Percentiles rank a stretch among this genome's conserved stretches.
Evolutionary conservation across 2,113 vertebrate species (phyloP).

Genomic region (Eretmochelys imbricata): DNA sequence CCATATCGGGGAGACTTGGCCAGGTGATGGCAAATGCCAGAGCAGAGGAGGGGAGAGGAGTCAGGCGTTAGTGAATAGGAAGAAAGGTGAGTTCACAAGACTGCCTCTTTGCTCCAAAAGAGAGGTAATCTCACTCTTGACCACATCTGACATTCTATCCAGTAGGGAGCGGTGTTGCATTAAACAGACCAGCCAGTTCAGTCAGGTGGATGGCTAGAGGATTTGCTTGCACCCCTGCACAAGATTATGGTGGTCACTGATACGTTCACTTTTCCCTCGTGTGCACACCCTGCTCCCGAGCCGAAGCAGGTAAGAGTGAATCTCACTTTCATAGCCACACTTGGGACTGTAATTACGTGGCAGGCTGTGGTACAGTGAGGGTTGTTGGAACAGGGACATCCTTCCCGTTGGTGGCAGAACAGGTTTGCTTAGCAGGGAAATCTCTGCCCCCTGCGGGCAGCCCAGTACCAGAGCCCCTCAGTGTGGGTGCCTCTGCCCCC

Average conservation of each 20-base stretch:
- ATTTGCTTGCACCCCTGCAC: background rate
- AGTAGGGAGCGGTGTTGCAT: background rate
- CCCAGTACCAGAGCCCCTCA: fast-evolving
- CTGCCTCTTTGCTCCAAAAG: background rate
- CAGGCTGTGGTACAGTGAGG: background rate
- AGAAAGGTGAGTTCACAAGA: background rate
- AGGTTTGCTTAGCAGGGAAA: background rate
- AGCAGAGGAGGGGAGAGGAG: background rate
- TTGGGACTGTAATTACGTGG: background rate
- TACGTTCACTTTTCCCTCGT: background rate
- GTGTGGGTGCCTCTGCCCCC: background rate
- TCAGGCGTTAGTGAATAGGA: background rate
- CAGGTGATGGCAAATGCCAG: background rate
- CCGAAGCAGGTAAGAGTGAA: background rate
- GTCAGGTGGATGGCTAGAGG: background rate
- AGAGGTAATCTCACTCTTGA: background rate
- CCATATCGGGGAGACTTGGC: background rate
- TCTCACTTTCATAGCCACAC: background rate
- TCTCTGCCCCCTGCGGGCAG: background rate
- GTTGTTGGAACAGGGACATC: background rate
- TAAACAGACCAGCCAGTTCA: background rate
- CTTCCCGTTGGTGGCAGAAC: background rate
- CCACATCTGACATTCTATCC: background rate
- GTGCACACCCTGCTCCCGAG: background rate
- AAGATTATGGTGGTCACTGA: background rate